Conservation (phyloP, 2,113 vertebrate species). For the Ahaetulla prasina region DNA sequence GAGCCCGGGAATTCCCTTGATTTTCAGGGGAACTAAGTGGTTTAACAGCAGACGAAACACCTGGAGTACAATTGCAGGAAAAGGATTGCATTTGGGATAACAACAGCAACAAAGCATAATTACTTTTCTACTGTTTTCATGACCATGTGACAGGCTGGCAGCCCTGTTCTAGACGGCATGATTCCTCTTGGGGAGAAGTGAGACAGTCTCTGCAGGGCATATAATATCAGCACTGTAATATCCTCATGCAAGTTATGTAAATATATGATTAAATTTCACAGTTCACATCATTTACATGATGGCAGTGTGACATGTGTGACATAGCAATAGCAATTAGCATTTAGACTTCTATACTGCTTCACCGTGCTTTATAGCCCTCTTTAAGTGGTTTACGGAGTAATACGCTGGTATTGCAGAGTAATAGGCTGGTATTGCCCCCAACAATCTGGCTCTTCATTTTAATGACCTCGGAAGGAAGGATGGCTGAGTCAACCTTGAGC, state of each 20-base stretch:
- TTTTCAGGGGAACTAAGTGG: not conserved
- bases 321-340: not conserved
- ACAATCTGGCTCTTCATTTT: not conserved
- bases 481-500: not conserved
- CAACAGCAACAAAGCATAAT: not conserved
- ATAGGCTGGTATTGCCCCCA: not conserved
- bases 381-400: not conserved
- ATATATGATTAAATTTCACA: not conserved
- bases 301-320: not conserved
- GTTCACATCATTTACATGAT: not conserved
- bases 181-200: not conserved
- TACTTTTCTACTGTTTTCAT: not conserved
- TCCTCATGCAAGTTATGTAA: not conserved
- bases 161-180: not conserved
- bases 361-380: not conserved
- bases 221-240: not conserved
- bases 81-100: not conserved
- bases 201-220: not conserved
- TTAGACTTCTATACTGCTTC: not conserved
- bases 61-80: not conserved
- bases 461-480: not conserved
- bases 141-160: not conserved
- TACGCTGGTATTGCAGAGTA: not conserved
- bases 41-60: not conserved
- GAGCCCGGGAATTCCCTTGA: not conserved